Base-by-base conservation (phyloP, 2,888 invertebrate species). In the Megalurothrips usitatus region DNA sequence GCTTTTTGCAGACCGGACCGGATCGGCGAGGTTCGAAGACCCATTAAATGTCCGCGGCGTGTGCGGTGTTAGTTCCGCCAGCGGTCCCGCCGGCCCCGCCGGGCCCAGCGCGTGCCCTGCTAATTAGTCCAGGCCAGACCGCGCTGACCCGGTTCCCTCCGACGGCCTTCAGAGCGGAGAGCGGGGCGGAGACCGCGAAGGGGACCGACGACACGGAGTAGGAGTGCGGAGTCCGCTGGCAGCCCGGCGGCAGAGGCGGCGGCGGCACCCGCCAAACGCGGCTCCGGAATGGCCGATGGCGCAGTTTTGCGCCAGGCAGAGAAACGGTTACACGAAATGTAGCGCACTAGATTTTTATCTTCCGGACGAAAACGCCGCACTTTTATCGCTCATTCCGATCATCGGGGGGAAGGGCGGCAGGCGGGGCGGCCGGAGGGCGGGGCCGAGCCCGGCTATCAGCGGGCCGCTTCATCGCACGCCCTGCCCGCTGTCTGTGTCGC, bases 301-400 rank as follows among this genome's bases (percentile, higher is more conserved):
- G 34, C 58, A 58, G 58, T 58, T 43, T 58, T n/a, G 58, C 58
- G 58, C 58, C 14, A 17, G 58, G n/a, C 58, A 58, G 58, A 17
- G n/a, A n/a, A n/a, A 43, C 34, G 34, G 58, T 58, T 58, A 58
- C 34, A 58, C 68, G 68, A 75, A 75, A 26, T 75, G 68, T 75
- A 75, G 68, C 68, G 68, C 26, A 9, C 6, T 26, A 75, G 68
- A 75, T 75, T 75, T 75, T 75, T 75, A 75, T 75, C 68, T 75
- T n/a, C 68, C 26, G 68, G 19, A 26, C 68, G 23, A 75, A 75
- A 26, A 43, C 34, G 34, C 34, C 34, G 34, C 68, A 12, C 26
- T 23, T 23, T 23, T 75, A 75, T 75, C 68, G 68, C 23, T 26
- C 26, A 75, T 75, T 75, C 12, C 26, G 68, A 75, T 75, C 68